Conservation (phyloP, 2,113 vertebrate species). For the Pedionomus torquatus region DNA sequence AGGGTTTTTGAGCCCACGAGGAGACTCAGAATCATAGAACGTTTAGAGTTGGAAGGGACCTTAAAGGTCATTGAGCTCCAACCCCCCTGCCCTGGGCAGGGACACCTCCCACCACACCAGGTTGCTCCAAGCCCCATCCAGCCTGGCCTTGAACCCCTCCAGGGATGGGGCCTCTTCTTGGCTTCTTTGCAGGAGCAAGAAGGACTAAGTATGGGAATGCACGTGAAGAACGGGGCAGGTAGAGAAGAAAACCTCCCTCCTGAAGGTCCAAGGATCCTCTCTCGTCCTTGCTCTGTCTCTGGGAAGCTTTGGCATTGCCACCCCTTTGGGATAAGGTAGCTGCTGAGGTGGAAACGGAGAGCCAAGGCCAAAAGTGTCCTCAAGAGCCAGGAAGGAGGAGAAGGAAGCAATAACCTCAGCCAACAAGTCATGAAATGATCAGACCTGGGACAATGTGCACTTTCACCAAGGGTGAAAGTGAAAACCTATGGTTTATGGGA, state of each 20-base stretch:
- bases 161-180: too few species aligned
- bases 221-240: rapidly evolving
- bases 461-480: not conserved
- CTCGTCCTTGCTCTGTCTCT: rapidly evolving
- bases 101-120: too few species aligned
- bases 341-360: not conserved
- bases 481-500: rapidly evolving
- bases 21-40: too few species aligned
- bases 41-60: too few species aligned
- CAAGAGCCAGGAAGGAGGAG: not conserved
- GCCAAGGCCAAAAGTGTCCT: not conserved
- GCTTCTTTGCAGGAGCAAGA: not conserved
- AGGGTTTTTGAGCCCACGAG: rapidly evolving
- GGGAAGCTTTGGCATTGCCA: not conserved
- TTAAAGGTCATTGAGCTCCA: too few species aligned
- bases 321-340: not conserved
- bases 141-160: too few species aligned
- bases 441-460: rapidly evolving
- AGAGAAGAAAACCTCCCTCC: not conserved
- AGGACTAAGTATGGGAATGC: not conserved
- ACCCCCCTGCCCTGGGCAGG: too few species aligned
- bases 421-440: not conserved
- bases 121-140: too few species aligned
- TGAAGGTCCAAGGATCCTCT: too few species aligned
- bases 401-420: not conserved